These are phyloP conservation scores for Macaca mulatta DNA, from an alignment of 2,113 vertebrate species.

Conservation along the genomic window DNA sequence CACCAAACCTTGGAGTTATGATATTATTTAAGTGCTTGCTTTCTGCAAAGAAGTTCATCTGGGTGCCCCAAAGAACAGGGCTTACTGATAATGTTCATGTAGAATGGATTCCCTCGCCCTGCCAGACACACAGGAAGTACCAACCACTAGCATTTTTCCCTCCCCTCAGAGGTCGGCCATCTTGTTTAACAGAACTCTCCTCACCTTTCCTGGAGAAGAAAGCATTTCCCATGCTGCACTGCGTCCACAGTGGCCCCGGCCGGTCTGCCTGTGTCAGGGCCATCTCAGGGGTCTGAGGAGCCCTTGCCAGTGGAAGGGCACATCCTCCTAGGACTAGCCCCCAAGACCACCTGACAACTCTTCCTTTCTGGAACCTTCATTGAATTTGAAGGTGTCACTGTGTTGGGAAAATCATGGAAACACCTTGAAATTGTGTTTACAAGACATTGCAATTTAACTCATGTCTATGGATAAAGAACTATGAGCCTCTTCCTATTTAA, in stretches of 20 bases:
- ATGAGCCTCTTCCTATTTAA: not conserved
- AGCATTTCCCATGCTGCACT: not conserved
- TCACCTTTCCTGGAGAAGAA: fast-evolving
- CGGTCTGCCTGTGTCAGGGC: fast-evolving
- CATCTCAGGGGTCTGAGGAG: not conserved
- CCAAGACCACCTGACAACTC: fast-evolving
- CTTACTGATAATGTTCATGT: not conserved
- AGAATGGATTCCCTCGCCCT: fast-evolving
- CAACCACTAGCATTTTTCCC: too few relatives aligned
- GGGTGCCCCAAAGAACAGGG: not conserved
- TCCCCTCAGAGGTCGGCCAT: fast-evolving
- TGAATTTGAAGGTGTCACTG: not conserved
- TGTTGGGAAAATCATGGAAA: not conserved
- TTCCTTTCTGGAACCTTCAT: not conserved
- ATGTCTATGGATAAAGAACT: not conserved
- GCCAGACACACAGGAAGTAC: not conserved
- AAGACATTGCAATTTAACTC: not conserved
- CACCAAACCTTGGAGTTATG: fast-evolving
- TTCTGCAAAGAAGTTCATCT: not conserved
- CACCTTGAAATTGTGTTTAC: not conserved
- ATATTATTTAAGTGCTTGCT: too few relatives aligned
- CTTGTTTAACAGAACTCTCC: not conserved
- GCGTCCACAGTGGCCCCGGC: not conserved
- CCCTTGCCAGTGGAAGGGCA: too few relatives aligned
- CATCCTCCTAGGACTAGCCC: not conserved